phyloP scores from a whole-genome alignment of 2,113 vertebrate genomes.

The Speoplatyrhinus poulsoni region DNA sequence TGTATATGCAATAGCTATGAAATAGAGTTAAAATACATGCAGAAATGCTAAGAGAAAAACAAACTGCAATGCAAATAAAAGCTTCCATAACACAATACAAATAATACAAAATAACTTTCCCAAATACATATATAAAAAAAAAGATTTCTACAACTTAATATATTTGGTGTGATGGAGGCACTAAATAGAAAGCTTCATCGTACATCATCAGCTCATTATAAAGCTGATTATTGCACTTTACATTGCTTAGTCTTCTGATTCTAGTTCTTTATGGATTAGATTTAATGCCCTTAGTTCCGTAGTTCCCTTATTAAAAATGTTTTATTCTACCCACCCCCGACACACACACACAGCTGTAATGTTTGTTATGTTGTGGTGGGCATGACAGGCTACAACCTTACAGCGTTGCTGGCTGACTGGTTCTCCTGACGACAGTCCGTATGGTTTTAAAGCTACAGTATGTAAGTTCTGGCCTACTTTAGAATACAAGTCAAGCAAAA shows the following conservation, averaged over 20 bases:
- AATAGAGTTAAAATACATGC: conserved; percentile 11
- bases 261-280: conserved; percentile 1
- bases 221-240: conserved; percentile 57
- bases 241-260: conserved; percentile 31
- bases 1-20: background rate
- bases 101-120: conserved; percentile 8
- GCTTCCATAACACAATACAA: conserved; percentile 12
- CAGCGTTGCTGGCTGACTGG: too few relatives aligned
- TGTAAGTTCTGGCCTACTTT: too few relatives aligned
- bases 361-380: background rate
- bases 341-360: background rate
- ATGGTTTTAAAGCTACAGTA: too few relatives aligned
- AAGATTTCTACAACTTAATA: conserved; percentile 64
- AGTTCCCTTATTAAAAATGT: conserved; percentile 17
- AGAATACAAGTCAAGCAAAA: too few relatives aligned
- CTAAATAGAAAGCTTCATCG: conserved; percentile 56
- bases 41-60: conserved; percentile 21
- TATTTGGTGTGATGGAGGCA: conserved; percentile 70
- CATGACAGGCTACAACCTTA: too few relatives aligned
- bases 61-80: conserved; percentile 17
- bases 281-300: background rate
- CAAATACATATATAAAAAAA: conserved; percentile 26
- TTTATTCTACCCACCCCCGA: background rate
- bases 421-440: too few relatives aligned
- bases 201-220: conserved; percentile 39